Conservation (phyloP, 2,888 invertebrate genomes). For the Phalera bucephala region DNA sequence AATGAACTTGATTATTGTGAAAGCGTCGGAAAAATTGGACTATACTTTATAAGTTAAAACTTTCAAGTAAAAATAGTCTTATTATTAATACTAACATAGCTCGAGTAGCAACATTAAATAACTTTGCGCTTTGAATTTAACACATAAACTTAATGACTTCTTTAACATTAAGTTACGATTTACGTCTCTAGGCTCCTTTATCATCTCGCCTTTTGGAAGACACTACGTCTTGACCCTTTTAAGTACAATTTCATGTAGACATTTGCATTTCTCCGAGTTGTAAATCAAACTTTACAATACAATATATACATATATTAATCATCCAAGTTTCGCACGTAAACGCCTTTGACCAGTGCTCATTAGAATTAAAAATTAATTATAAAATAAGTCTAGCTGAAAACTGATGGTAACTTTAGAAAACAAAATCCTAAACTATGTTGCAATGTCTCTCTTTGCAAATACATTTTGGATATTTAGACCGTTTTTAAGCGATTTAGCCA, state of each 20-base stretch:
- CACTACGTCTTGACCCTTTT: too few species aligned
- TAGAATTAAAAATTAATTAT: slow-evolving; percentile 61
- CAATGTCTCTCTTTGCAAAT: slow-evolving; percentile 67
- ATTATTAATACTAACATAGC: too few species aligned
- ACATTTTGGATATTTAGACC: slow-evolving; percentile 49
- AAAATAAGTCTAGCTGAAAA: slow-evolving; percentile 77
- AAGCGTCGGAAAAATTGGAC: slow-evolving; percentile 7
- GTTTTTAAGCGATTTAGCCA: slow-evolving; percentile 43
- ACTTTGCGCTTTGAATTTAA: not conserved
- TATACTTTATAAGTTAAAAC: too few species aligned
- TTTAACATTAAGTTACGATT: too few species aligned
- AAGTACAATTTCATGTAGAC: slow-evolving; percentile 18
- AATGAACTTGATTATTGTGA: slow-evolving; percentile 3
- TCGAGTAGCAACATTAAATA: too few species aligned
- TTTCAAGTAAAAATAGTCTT: too few species aligned
- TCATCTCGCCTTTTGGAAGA: too few species aligned
- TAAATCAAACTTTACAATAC: slow-evolving; percentile 4
- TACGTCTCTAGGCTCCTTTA: too few species aligned
- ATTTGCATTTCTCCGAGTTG: not conserved
- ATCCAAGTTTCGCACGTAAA: slow-evolving; percentile 53
- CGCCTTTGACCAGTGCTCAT: slow-evolving; percentile 61
- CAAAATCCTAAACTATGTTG: slow-evolving; percentile 64
- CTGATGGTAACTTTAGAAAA: slow-evolving; percentile 81
- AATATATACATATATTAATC: slow-evolving; percentile 47
- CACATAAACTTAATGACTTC: slow-evolving; percentile 4